Percentiles rank a stretch among this genome's conserved stretches.
Evolutionary conservation across 2,797 vertebrate genomes (phyloP).

Genomic region (Trematomus bernacchii): DNA sequence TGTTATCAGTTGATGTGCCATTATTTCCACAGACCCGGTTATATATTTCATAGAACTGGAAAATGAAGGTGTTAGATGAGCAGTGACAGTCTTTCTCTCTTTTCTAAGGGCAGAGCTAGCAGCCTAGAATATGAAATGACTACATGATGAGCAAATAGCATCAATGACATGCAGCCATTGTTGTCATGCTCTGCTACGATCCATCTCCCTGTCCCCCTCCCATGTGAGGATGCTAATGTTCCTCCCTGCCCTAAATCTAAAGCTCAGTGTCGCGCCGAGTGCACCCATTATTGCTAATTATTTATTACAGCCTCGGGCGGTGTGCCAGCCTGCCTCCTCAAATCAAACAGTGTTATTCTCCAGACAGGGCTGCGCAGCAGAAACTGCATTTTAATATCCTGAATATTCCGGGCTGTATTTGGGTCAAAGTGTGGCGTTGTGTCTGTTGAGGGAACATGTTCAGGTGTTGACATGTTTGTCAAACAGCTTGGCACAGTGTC

Average conservation of each 20-base stretch:
- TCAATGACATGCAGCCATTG: slow-evolving; percentile 29
- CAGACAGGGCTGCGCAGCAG: slow-evolving; percentile 58
- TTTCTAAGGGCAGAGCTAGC: background rate
- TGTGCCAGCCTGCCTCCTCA: slow-evolving; percentile 63
- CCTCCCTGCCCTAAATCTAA: slow-evolving; percentile 72
- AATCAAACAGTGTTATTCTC: slow-evolving; percentile 78
- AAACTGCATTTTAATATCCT: slow-evolving; percentile 51
- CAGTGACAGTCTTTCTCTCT: background rate
- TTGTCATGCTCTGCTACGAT: slow-evolving; percentile 47
- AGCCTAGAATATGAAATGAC: slow-evolving; percentile 17
- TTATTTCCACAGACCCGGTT: slow-evolving; percentile 15
- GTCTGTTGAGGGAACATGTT: slow-evolving; percentile 8
- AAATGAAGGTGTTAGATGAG: slow-evolving; percentile 32
- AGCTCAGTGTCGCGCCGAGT: slow-evolving; percentile 63
- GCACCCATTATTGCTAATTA: slow-evolving; percentile 82
- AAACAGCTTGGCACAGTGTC: background rate
- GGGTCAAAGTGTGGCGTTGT: slow-evolving; percentile 54
- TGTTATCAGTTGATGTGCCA: slow-evolving; percentile 14
- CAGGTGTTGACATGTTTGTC: slow-evolving; percentile 41
- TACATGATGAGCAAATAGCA: slow-evolving; percentile 20
- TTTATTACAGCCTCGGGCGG: slow-evolving; percentile 77
- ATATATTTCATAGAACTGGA: slow-evolving; percentile 26
- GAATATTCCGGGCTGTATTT: slow-evolving; percentile 63
- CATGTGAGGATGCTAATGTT: slow-evolving; percentile 66
- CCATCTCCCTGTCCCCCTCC: slow-evolving; percentile 44